phyloP scores from a whole-genome alignment of 2,888 invertebrate species.

The Pteria penguin region DNA sequence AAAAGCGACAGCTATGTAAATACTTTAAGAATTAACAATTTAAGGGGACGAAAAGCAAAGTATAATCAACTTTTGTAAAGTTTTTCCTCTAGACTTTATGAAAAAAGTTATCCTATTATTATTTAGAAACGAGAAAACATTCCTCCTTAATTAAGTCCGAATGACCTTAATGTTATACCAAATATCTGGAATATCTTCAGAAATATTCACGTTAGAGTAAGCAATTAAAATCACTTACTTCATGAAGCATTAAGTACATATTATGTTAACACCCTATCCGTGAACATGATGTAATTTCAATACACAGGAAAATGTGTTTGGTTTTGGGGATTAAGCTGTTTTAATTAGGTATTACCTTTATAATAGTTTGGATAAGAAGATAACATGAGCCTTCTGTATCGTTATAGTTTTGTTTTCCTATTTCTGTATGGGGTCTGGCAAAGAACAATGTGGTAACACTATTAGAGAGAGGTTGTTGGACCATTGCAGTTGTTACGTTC shows the following conservation, averaged over 20 bases:
- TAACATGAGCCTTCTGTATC: conserved; percentile 27
- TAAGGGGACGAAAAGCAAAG: too few species aligned
- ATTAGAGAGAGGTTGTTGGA: conserved; percentile 33
- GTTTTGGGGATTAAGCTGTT: conserved; percentile 34
- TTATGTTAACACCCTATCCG: conserved; percentile 8
- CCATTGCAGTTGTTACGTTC: conserved; percentile 42
- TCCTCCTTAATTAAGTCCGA: too few species aligned
- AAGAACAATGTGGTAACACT: conserved; percentile 33
- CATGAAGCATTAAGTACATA: neutral
- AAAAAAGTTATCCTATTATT: too few species aligned
- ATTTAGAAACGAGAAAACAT: too few species aligned
- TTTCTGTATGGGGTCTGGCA: conserved; percentile 26
- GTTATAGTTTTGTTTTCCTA: conserved; percentile 21
- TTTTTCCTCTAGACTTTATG: too few species aligned
- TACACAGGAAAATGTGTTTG: conserved; percentile 17
- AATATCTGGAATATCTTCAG: too few species aligned
- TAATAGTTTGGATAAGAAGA: conserved; percentile 37
- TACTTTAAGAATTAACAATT: too few species aligned
- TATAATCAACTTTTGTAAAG: too few species aligned
- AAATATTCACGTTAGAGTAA: too few species aligned
- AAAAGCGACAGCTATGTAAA: too few species aligned
- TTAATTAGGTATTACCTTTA: conserved; percentile 41
- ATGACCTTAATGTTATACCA: too few species aligned
- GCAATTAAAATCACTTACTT: too few species aligned
- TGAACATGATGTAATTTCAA: conserved; percentile 32